These are phyloP conservation scores for Hiodon tergisus DNA, from an alignment of 2,113 vertebrate species.

Conservation along the genomic window DNA sequence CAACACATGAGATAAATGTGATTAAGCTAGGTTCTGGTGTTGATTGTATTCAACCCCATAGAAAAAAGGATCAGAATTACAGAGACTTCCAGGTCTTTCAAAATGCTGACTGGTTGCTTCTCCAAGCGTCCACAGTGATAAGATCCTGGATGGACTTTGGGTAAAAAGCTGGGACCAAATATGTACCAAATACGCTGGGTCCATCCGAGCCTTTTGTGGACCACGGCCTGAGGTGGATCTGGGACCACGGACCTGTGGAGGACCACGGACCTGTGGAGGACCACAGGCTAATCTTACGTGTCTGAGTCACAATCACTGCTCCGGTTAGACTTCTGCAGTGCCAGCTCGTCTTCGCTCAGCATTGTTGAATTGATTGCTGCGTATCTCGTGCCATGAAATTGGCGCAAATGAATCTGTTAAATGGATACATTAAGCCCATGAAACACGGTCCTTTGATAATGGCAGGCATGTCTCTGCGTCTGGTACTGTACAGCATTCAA, in stretches of 20 bases:
- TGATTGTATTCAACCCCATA: slow-evolving; percentile 29
- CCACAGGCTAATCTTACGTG: slow-evolving; percentile 38
- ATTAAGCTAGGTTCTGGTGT: slow-evolving; percentile 28
- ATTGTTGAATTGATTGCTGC: slow-evolving; percentile 87
- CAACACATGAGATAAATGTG: slow-evolving; percentile 56
- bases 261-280: neutral
- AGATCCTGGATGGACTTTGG: neutral
- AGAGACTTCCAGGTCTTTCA: neutral
- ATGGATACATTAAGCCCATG: neutral
- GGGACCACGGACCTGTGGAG: neutral
- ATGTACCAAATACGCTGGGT: no score
- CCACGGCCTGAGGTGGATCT: no score
- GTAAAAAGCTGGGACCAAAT: no score
- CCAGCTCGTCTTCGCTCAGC: slow-evolving; percentile 86
- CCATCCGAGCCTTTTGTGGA: no score
- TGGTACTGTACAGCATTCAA: no score
- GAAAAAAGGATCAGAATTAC: slow-evolving; percentile 29
- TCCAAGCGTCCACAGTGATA: slow-evolving; percentile 9
- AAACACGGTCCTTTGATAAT: no score
- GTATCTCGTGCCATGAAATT: slow-evolving; percentile 88
- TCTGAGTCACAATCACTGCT: slow-evolving; percentile 59
- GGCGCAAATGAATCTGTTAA: slow-evolving; percentile 86
- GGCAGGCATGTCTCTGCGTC: no score
- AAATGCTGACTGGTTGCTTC: neutral
- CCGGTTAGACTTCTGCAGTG: slow-evolving; percentile 72